Percentiles rank a stretch among this genome's conserved stretches.
phyloP scores from a whole-genome alignment of 2,888 invertebrate genomes.

The Nemapogon koenigi region DNA sequence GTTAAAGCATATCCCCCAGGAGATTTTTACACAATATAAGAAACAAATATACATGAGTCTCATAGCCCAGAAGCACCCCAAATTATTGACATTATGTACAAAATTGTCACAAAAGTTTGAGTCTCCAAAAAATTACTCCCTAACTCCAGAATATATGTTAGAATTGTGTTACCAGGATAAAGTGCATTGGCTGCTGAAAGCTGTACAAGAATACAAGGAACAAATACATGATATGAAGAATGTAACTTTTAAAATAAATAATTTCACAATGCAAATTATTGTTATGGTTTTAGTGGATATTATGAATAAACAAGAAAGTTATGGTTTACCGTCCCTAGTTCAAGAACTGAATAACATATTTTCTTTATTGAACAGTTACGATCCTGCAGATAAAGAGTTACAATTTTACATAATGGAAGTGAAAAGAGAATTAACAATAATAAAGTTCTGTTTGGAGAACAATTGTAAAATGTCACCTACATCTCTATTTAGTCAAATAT shows the following conservation, averaged over 20 bases:
- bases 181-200: constrained; percentile 55
- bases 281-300: constrained; percentile 57
- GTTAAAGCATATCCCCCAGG: constrained; percentile 37
- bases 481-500: constrained; percentile 49
- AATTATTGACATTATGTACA: constrained; percentile 34
- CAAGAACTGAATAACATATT: constrained; percentile 54
- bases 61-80: constrained; percentile 40
- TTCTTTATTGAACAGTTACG: constrained; percentile 51
- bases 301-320: constrained; percentile 52
- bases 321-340: constrained; percentile 46
- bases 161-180: constrained; percentile 56
- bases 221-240: constrained; percentile 52
- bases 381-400: constrained; percentile 43
- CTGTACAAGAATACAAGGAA: constrained; percentile 47
- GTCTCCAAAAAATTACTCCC: constrained; percentile 45
- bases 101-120: constrained; percentile 46
- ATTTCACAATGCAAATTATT: constrained; percentile 55
- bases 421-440: constrained; percentile 51
- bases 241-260: constrained; percentile 54
- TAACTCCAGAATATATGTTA: constrained; percentile 57
- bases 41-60: constrained; percentile 53
- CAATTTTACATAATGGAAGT: constrained; percentile 57
- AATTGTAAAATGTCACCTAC: constrained; percentile 58
- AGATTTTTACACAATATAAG: constrained; percentile 39
- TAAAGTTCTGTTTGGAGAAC: constrained; percentile 57